Conservation (phyloP, 2,888 invertebrate species). For the Synanthedon tipuliformis region DNA sequence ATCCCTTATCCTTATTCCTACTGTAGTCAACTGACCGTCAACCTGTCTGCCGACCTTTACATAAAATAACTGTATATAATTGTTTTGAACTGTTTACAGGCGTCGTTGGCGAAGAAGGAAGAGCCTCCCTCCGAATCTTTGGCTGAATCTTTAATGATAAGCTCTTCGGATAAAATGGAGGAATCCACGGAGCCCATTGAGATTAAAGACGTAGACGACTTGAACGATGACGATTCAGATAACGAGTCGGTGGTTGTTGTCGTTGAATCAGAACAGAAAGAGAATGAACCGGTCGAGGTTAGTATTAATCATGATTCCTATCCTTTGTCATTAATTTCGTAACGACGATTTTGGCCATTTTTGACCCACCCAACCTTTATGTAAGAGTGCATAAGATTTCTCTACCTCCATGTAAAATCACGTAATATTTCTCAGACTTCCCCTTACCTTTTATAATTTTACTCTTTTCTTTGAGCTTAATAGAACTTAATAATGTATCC, state of each 20-base stretch:
- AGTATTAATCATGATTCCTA: slow-evolving; percentile 3
- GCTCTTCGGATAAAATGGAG: slow-evolving; percentile 19
- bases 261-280: slow-evolving; percentile 18
- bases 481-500: background rate
- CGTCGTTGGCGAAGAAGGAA: slow-evolving; percentile 42
- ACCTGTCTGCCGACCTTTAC: no score
- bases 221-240: slow-evolving; percentile 45
- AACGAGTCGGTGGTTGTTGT: slow-evolving; percentile 54
- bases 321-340: no score
- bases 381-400: no score
- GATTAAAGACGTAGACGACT: slow-evolving; percentile 61
- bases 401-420: no score
- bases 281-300: slow-evolving; percentile 39
- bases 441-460: background rate
- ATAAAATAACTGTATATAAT: no score
- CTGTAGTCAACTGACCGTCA: no score
- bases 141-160: slow-evolving; percentile 7
- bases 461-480: background rate
- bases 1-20: no score
- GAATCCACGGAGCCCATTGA: slow-evolving; percentile 42
- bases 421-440: no score
- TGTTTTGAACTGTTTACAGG: slow-evolving; percentile 17
- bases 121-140: slow-evolving; percentile 17
- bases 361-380: no score
- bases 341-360: no score